Evolutionary conservation across 2,113 vertebrate species (phyloP), one percentile per base, ranked within the genome.

Genomic region (Loxodonta africana): DNA sequence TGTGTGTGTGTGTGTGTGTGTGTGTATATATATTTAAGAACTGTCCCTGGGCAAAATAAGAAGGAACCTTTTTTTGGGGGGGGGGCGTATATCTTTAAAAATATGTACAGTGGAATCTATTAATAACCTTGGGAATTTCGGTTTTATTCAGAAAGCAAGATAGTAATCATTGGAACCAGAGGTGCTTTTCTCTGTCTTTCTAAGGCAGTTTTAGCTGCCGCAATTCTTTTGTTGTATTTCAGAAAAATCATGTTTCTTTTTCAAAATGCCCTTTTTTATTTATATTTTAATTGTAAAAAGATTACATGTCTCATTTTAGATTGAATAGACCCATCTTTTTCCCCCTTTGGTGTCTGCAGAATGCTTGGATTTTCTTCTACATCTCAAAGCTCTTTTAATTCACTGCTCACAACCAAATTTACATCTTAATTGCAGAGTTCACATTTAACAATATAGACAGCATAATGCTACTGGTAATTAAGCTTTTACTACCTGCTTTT

Each of bases 391-490:
- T 98, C 98, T 98, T 98, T 97, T 97, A 98, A 99, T 98, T 98
- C 98, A 98, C 88, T 98, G 96, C 98, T 99, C 97, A 98, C 95
- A 98, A 98, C 98, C 28, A 92, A 98, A 99, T 98, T 98, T 99
- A 99, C 98, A 99, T 99, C 98, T 99, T 99, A 99, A 99, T 99
- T 98, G 98, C 97, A 98, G 98, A 98, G 97, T 98, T 98, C 98
- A 98, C 98, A 98, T 98, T 98, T 98, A 98, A 99, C 98, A 99
- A 98, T 98, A 99, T 97, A 99, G 98, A 98, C 98, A 98, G 98
- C 98, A 98, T 97, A 99, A 98, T 98, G 98, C 97, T 98, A 97
- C 95, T 98, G 94, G 98, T 99, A 98, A 99, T 99, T 98, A 99
- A 98, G 98, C 94, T 98, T 98, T 98, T 98, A 98, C 95, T 98